Evolutionary conservation across 2,797 vertebrate genomes (phyloP).

Genomic region (Acridotheres tristis): DNA sequence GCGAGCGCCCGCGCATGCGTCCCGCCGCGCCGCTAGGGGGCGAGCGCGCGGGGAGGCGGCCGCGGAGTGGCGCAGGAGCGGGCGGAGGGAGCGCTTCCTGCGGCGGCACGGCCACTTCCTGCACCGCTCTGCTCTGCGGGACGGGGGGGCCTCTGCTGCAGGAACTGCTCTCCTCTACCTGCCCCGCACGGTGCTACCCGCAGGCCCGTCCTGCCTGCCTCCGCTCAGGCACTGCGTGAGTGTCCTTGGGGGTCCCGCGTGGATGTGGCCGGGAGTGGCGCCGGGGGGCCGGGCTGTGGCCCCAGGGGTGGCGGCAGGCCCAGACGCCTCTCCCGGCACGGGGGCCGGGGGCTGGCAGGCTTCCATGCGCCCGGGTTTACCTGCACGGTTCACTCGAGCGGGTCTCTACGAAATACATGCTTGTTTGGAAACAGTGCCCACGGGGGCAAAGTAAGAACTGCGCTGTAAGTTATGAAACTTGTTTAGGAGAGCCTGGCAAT

Average conservation of each 20-base stretch:
- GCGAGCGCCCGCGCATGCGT: background rate
- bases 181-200: no score
- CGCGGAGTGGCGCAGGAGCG: accelerated
- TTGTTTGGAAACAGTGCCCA: accelerated
- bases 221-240: background rate
- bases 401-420: background rate
- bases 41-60: no score
- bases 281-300: background rate
- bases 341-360: background rate
- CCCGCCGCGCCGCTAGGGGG: background rate
- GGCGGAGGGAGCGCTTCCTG: background rate
- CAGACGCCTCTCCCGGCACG: no score
- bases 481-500: accelerated
- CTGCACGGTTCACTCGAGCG: background rate
- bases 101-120: background rate
- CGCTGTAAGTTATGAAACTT: accelerated
- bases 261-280: background rate
- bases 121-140: background rate
- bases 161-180: background rate
- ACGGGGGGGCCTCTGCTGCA: accelerated
- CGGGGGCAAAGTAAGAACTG: background rate
- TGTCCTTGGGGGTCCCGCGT: background rate
- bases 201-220: background rate
- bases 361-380: background rate
- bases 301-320: background rate